Evolutionary conservation across 2,113 vertebrate species (phyloP).

Genomic region (Axis porcinus): DNA sequence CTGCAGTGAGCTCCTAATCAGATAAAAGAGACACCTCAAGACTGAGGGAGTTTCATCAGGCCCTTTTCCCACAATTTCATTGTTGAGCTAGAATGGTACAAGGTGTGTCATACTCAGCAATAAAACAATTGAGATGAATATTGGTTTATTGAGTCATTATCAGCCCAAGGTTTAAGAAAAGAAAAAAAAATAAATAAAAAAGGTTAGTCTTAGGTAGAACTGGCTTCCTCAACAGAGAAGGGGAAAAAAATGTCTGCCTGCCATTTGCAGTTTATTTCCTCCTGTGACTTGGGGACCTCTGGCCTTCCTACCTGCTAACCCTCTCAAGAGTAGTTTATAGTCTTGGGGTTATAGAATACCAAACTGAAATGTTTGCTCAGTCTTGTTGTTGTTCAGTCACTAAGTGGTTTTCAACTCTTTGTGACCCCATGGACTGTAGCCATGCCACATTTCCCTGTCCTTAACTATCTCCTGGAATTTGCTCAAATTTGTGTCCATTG

Average conservation of each 20-base stretch:
- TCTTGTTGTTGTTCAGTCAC: background rate
- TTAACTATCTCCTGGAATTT: background rate
- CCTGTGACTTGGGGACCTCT: background rate
- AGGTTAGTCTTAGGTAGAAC: background rate
- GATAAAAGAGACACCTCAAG: background rate
- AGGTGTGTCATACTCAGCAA: background rate
- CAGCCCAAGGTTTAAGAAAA: background rate
- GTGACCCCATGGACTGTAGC: background rate
- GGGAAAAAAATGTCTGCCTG: background rate
- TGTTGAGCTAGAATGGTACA: background rate
- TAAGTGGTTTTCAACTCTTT: background rate
- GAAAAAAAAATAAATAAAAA: background rate
- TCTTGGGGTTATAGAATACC: conserved; percentile 59
- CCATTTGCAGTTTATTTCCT: background rate
- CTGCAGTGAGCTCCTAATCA: background rate
- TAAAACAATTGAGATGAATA: background rate
- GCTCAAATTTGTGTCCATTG: background rate
- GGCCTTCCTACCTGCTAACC: background rate
- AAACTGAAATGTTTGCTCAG: conserved; percentile 31
- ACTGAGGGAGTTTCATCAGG: background rate
- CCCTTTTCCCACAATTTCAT: background rate
- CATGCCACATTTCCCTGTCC: background rate
- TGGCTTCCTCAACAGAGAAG: background rate
- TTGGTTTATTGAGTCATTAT: background rate
- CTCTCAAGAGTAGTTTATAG: conserved; percentile 65